Evolutionary conservation across 2,113 vertebrate genomes (phyloP), one percentile per base, ranked within the genome.

Genomic region (Elgaria multicarinata): DNA sequence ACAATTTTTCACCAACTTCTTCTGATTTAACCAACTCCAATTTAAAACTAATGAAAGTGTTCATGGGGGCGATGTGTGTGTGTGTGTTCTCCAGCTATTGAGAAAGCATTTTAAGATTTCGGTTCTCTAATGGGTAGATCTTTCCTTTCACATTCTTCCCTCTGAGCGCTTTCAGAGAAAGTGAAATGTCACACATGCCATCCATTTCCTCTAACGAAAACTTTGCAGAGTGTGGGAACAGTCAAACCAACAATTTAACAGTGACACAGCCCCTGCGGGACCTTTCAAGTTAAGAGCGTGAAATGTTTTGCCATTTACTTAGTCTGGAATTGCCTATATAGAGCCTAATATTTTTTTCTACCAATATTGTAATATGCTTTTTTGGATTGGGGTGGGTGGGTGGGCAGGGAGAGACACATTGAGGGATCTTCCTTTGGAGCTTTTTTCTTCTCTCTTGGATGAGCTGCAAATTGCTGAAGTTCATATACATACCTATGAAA

Each of bases 261-360:
- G 6, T 39, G 24, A 1, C 83, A 44, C 1, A 46, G 20, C 71
- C 7, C 50, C 77, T 10, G 1, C 1, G 20, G 28, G 91, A 88
- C 58, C 4, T 58, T 86, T 91, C 9, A 75, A 58, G 58, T 46
- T 78, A 83, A 44, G 6, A 90, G 44, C 33, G n/a, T 1, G 50
- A 53, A 13, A 3, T 0, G n/a, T 4, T 85, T 92, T 89, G 75
- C 82, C 36, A 84, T 76, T 58, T 75, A 86, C 20, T n/a, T 58
- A 44, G 39, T 86, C 12, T 20, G 42, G 1, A 88, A 26, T 76
- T 66, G 82, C 53, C 31, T 74, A 80, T 62, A 62, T 46, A 67
- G 44, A 80, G 55, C 46, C 24, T 91, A 87, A 91, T 39, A 31
- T 50, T 84, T 91, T 83, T 50, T 79, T 71, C 8, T 85, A 53